Evolutionary conservation across 1,140 invertebrate genomes (phyloP), one percentile per base, ranked within the genome.

Genomic region (Micrasema longulum): DNA sequence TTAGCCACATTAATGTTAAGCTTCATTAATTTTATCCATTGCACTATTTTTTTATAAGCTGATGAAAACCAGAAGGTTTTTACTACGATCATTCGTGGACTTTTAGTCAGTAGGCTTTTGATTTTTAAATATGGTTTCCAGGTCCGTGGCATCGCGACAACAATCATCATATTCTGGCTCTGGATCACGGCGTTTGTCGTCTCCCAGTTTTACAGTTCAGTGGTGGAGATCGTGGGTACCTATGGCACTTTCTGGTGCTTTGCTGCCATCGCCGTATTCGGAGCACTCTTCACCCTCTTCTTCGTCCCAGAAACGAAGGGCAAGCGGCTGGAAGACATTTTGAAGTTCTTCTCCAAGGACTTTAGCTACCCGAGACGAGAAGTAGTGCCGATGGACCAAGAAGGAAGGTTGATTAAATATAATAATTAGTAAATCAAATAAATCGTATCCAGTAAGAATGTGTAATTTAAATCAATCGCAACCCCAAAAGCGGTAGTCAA

Each of bases 261-360:
- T 22, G 12, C 64, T 12, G 4, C 60, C 22, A 36, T 75, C 0
- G 64, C 35, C 12, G 5, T 26, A 10, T 41, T n/a, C 0, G 69
- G 68, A 6, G 48, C 55, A 16, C 12, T 75, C 0, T 45, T 75
- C 41, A 69, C 64, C 12, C 5, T 71, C 6, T n/a, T 74, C 41
- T 53, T 67, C 14, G 48, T 75, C 1, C 73, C 73, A 11, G 73
- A 75, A 62, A 75, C 69, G 6, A 71, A 75, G 18, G 73, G 73
- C 1, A 71, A 65, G 38, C 11, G 52, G 9, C 60, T 75, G n/a
- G 73, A 71, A 11, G 66, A 55, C 10, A 69, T 75, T 11, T 18
- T 74, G 10, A 22, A 16, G 11, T 50, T 35, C 7, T 66, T 66
- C 41, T 64, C 60, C 2, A 26, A 23, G 22, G 60, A 47, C 14